Base-by-base conservation (phyloP, 2,888 invertebrate genomes). In the Hoplodrina blanda region DNA sequence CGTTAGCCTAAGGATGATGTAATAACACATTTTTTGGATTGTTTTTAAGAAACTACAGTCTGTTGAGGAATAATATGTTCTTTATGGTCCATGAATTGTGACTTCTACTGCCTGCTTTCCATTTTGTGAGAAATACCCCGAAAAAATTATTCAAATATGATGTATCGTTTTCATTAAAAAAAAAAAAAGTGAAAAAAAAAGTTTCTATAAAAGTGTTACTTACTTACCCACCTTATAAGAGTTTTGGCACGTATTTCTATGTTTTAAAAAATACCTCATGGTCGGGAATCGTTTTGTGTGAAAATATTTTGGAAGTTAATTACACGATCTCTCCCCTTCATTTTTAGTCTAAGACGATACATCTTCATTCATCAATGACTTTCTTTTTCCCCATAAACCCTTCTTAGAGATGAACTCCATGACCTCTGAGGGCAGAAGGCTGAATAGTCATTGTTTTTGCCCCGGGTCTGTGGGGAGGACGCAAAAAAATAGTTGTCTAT, bases 361-460 rank as follows among this genome's bases (percentile, higher is more conserved):
- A 19, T 76, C 71, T 76, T 76, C 61, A 78, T 78, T 73, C 30
- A 64, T 72, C 63, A 72, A 76, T n/a, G 52, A 53, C 56, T 33
- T 30, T 52, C 41, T 55, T 66, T 78, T 69, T 78, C 62, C 20
- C 53, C 69, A 67, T 74, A 69, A 49, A 70, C 44, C 54, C 56
- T 73, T 64, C 60, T 53, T 53, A 41, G 69, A 72, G 30, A 76
- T 84, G 84, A 84, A 82, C 84, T 82, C 82, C 44, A 61, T 66
- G 84, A 84, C 78, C 84, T 84, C 80, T 50, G 80, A 83, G 81
- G 79, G 83, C 68, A 69, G 54, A 73, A 74, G 72, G 75, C 72
- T 84, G 84, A 78, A 84, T 76, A 84, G 73, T 74, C 73, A 84
- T 84, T 84, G 82, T 84, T 78, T 83, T 70, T 78, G 78, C 77